Evolutionary conservation across 2,888 invertebrate species (phyloP), one percentile per base, ranked within the genome.

Genomic region (Epinotia nisella): DNA sequence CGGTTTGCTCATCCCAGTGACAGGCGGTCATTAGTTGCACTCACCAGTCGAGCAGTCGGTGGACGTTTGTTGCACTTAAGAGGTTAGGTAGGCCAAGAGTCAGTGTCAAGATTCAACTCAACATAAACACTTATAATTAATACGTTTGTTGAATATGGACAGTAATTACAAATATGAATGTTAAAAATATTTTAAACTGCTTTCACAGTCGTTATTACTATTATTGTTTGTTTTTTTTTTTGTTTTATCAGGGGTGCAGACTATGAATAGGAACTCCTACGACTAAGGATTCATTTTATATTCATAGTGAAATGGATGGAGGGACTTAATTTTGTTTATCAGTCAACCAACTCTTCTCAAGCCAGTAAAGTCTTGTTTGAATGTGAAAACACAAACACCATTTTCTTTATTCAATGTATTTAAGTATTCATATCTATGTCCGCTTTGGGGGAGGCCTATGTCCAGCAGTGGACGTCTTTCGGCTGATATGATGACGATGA

Each of bases 41-140:
- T 84, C 85, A 82, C 78, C 82, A 77, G 80, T 77, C 77, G 76
- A 82, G 77, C 82, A 77, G 80, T 77, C 77, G 76, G 74, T 76
- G 85, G 84, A 84, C 84, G 85, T 85, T 85, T 84, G 87, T 85
- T 84, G 83, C 85, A 82, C 65, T 80, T 80, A 71, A 80, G 82
- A 49, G 80, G 71, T n/a, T 80, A 82, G 71, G 17, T 80, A 82
- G 80, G 56, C 75, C 3, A 73, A 70, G 82, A 79, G 84, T 68
- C 72, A 29, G 66, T 3, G 29, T 11, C 29, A 13, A 35, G 21
- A 45, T n/a, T 58, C 1, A 58, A n/a, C 7, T n/a, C 7, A 49
- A 49, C 1, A 45, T 45, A 45, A 45, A 45, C 45, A 45, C 13
- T 41, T 15, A 5, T 45, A 45, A 45, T 45, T 15, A 35, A 9